Conservation (phyloP, 2,113 vertebrate genomes). For the Pomatostomus ruficeps region DNA sequence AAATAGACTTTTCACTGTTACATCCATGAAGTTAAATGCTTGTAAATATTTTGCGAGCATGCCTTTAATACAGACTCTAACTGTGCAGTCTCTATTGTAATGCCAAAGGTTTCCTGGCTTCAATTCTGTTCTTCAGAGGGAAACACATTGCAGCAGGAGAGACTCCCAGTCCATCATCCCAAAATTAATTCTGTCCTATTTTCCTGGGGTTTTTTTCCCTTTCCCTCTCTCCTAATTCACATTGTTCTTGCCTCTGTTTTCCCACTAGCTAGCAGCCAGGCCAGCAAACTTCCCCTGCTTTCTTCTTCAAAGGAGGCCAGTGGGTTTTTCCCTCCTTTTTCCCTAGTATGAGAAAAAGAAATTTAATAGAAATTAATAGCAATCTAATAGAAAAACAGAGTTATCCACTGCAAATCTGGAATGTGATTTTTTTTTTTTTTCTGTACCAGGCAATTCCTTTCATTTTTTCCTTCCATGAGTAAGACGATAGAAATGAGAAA, state of each 20-base stretch:
- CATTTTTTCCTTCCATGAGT: not conserved
- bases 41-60: not conserved
- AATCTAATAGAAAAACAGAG: not conserved
- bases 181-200: not conserved
- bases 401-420: not conserved
- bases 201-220: fast-evolving
- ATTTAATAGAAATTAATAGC: not conserved
- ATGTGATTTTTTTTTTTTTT: not conserved
- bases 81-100: not conserved
- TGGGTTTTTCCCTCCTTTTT: not conserved
- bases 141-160: not conserved
- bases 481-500: not conserved
- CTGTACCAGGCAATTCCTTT: not conserved
- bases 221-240: not conserved
- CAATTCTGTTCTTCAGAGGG: not conserved
- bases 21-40: not conserved
- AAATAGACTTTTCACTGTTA: not conserved
- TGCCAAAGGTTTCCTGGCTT: not conserved
- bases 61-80: not conserved
- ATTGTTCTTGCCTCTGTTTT: not conserved
- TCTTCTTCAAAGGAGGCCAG: not conserved
- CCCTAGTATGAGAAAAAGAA: not conserved
- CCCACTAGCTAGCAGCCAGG: not conserved
- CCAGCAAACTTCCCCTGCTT: not conserved
- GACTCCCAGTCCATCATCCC: not conserved